Percentiles rank a stretch among this genome's conserved stretches.
Conservation (phyloP, 1,140 invertebrate genomes). For the Aphelinus certus region DNA sequence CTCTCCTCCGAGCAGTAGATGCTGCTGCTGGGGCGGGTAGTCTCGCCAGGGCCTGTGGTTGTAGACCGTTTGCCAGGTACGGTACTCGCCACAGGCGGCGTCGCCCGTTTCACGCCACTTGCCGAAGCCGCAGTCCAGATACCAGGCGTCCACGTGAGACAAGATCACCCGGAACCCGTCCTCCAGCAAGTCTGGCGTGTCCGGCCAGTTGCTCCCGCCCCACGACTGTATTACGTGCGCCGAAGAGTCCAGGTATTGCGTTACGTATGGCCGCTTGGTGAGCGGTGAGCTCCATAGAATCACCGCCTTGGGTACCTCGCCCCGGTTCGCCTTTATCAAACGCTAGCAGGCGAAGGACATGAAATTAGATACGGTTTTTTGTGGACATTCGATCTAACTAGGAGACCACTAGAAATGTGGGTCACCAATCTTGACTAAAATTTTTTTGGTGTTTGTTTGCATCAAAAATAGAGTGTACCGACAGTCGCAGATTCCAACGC, state of each 20-base stretch:
- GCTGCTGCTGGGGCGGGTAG: conserved; percentile 57
- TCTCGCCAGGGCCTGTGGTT: conserved; percentile 80
- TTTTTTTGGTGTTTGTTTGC: too few relatives aligned
- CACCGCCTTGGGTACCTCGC: conserved; percentile 70
- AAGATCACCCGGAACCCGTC: conserved; percentile 81
- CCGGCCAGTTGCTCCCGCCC: conserved; percentile 80
- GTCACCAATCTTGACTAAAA: too few relatives aligned
- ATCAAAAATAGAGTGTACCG: too few relatives aligned
- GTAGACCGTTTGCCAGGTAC: conserved; percentile 85
- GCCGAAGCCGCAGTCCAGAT: conserved; percentile 85
- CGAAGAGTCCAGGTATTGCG: conserved; percentile 70
- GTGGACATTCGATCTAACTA: background rate
- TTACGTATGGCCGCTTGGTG: conserved; percentile 76
- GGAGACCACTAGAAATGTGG: too few relatives aligned
- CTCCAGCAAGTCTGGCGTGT: conserved; percentile 77
- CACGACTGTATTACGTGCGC: conserved; percentile 74
- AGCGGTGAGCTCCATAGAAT: conserved; percentile 84
- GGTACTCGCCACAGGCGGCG: conserved; percentile 81
- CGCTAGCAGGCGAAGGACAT: conserved; percentile 57
- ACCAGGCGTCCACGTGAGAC: conserved; percentile 87
- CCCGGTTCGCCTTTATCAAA: conserved; percentile 73
- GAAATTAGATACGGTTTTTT: too few relatives aligned
- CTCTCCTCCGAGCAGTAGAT: conserved; percentile 71
- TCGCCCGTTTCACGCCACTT: conserved; percentile 77
- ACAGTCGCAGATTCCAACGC: too few relatives aligned